Percentiles rank a stretch among this genome's conserved stretches.
Conservation (phyloP, 2,888 invertebrate genomes). For the Nymphalis c-album region DNA sequence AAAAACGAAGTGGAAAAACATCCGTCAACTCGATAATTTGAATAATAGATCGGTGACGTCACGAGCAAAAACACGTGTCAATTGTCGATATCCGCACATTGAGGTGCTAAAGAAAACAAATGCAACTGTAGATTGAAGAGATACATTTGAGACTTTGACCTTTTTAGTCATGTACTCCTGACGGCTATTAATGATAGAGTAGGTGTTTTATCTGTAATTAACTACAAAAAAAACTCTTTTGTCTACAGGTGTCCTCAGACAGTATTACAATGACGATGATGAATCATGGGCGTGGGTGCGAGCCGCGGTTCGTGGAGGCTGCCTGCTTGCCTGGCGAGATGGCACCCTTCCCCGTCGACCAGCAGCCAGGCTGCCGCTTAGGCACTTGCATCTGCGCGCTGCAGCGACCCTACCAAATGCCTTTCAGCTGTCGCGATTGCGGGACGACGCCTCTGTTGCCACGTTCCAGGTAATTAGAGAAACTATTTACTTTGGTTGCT, state of each 20-base stretch:
- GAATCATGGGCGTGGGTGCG: slow-evolving; percentile 74
- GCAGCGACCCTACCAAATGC: slow-evolving; percentile 67
- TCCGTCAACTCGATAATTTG: too few relatives aligned
- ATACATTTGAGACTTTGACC: slow-evolving; percentile 1
- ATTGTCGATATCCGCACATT: not conserved
- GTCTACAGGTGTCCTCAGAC: slow-evolving; percentile 68
- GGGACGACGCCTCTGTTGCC: slow-evolving; percentile 74
- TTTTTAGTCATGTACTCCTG: not conserved
- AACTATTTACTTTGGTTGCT: not conserved
- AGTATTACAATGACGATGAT: slow-evolving; percentile 70
- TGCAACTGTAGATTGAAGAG: not conserved
- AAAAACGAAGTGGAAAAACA: too few relatives aligned
- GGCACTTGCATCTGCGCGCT: slow-evolving; percentile 68
- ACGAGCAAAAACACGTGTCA: not conserved
- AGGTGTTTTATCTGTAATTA: slow-evolving; percentile 1
- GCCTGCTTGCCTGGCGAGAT: slow-evolving; percentile 75
- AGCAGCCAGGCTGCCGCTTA: slow-evolving; percentile 67
- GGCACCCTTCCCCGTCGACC: slow-evolving; percentile 72
- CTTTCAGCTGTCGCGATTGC: slow-evolving; percentile 73
- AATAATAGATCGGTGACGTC: too few relatives aligned
- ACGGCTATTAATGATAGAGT: not conserved
- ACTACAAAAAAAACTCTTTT: slow-evolving; percentile 26
- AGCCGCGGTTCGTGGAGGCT: slow-evolving; percentile 69
- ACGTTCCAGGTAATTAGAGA: slow-evolving; percentile 70
- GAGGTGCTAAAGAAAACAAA: not conserved